These are phyloP conservation scores for Cromileptes altivelis DNA, from an alignment of 2,113 vertebrate genomes.

Conservation along the genomic window DNA sequence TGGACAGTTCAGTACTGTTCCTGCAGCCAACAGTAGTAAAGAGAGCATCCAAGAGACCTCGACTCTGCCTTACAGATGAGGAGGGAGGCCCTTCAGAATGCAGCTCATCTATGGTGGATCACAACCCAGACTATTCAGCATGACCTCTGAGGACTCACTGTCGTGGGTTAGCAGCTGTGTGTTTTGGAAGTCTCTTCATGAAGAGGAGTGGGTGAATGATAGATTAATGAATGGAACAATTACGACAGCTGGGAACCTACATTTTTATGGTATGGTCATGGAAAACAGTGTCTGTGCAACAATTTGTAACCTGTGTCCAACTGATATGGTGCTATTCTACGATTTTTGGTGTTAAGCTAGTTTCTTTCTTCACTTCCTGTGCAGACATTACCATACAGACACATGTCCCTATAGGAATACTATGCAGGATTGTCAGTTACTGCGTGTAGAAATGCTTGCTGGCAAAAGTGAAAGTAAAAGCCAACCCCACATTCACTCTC, in stretches of 20 bases:
- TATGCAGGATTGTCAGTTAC: too few species aligned
- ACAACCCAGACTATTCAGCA: slow-evolving; percentile 18
- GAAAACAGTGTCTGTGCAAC: background rate
- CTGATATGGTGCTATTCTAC: background rate
- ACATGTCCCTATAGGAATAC: background rate
- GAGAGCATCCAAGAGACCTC: slow-evolving; percentile 26
- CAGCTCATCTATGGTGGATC: background rate
- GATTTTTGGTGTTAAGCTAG: background rate
- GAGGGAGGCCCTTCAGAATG: slow-evolving; percentile 31
- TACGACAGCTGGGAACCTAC: background rate
- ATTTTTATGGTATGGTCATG: background rate
- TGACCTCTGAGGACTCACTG: background rate
- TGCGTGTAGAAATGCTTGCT: too few species aligned
- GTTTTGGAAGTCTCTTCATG: background rate
- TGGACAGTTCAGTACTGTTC: slow-evolving; percentile 33
- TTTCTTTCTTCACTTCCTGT: background rate
- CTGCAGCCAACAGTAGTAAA: too few species aligned
- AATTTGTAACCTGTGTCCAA: too few species aligned
- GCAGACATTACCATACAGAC: background rate
- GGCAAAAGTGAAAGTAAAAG: too few species aligned
- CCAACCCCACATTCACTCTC: too few species aligned
- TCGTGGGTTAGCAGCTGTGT: background rate
- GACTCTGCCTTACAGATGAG: slow-evolving; percentile 7
- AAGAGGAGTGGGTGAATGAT: background rate
- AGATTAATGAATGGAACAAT: background rate